Conservation (phyloP, 2,888 invertebrate species). For the Pristionchus entomophagus region DNA sequence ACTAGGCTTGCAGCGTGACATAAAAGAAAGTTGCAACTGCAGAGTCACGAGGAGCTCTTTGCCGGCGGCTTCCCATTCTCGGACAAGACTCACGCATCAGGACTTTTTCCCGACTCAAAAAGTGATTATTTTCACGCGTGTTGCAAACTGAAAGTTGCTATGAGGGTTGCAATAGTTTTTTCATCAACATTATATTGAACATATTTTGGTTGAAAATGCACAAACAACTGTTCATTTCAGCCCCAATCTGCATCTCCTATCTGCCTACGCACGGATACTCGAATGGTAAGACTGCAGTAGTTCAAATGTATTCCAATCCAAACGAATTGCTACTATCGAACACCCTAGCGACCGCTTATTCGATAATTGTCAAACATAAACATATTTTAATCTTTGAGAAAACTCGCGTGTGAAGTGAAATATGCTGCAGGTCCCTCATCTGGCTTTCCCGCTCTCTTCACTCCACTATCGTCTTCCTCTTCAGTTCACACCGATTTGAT, state of each 20-base stretch:
- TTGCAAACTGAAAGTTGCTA: too few relatives aligned
- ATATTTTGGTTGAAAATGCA: too few relatives aligned
- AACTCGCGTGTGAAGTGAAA: neutral
- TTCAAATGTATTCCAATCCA: neutral
- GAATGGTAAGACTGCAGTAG: neutral
- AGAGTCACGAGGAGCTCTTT: constrained; percentile 12
- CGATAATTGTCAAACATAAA: too few relatives aligned
- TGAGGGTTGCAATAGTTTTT: too few relatives aligned
- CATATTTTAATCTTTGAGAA: too few relatives aligned
- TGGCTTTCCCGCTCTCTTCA: neutral
- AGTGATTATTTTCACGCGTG: neutral
- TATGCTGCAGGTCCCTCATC: neutral
- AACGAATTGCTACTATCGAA: too few relatives aligned
- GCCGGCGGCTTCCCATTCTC: constrained; percentile 35
- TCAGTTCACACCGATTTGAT: neutral
- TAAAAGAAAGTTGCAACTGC: too few relatives aligned
- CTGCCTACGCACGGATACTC: neutral
- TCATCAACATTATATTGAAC: too few relatives aligned
- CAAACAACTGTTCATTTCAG: neutral
- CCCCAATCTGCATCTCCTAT: constrained; percentile 33
- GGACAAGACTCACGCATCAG: neutral
- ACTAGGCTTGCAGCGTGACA: too few relatives aligned
- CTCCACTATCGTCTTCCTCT: neutral
- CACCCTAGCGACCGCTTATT: too few relatives aligned
- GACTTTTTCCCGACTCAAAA: constrained; percentile 16